These are phyloP conservation scores for Eupithecia tripunctaria DNA, from an alignment of 2,888 invertebrate species.

Conservation along the genomic window DNA sequence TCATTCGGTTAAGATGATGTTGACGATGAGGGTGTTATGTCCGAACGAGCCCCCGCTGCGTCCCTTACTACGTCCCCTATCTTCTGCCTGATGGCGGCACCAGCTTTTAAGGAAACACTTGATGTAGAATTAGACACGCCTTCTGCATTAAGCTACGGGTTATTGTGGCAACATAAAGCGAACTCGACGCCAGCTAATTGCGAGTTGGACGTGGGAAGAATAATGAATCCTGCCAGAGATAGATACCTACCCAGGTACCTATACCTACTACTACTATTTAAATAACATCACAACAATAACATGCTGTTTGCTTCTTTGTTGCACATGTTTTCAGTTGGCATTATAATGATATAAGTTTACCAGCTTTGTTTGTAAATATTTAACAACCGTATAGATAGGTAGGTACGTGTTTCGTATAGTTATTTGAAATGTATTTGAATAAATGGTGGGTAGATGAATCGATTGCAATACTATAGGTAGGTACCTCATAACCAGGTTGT, in stretches of 20 bases:
- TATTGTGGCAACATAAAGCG: conserved; percentile 63
- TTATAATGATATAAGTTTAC: too few relatives aligned
- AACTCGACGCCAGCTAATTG: conserved; percentile 64
- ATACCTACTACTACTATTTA: too few relatives aligned
- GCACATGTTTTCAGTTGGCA: too few relatives aligned
- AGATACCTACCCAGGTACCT: conserved; percentile 21
- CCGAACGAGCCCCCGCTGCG: neutral
- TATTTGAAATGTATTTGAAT: too few relatives aligned
- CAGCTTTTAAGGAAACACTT: conserved; percentile 60
- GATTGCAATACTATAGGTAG: too few relatives aligned
- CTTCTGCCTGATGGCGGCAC: conserved; percentile 24
- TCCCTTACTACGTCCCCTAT: conserved; percentile 10
- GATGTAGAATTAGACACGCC: conserved; percentile 67
- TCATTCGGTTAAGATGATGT: neutral
- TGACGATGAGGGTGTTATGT: neutral
- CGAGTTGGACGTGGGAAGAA: conserved; percentile 65
- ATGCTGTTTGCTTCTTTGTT: neutral
- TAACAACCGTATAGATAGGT: too few relatives aligned
- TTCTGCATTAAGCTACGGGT: conserved; percentile 62
- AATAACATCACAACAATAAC: too few relatives aligned
- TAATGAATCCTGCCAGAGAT: conserved; percentile 57
- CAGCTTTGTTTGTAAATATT: too few relatives aligned
- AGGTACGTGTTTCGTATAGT: too few relatives aligned
- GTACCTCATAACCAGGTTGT: too few relatives aligned
- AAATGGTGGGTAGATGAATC: too few relatives aligned